Evolutionary conservation across 2,888 invertebrate species (phyloP), one percentile per base, ranked within the genome.

Genomic region (Iselma pallidipennis): DNA sequence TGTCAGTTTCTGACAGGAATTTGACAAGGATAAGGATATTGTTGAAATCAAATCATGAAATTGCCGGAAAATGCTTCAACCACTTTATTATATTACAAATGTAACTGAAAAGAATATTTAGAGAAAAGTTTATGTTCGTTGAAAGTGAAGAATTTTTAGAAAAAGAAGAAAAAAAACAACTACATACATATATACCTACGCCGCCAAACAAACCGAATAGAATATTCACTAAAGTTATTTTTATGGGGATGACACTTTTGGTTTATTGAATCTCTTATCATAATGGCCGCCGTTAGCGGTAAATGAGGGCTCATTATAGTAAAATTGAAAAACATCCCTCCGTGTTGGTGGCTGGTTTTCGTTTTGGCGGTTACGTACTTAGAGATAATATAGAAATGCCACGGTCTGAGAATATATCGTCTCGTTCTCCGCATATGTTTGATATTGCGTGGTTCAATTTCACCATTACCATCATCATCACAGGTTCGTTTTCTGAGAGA

Each of bases 261-360:
- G 71, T 74, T 77, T 78, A 77, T 77, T 76, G 76, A 76, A 76
- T 75, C 73, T 73, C 75, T 74, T 76, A 76, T 76, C 76, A 71
- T 77, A 78, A 78, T 75, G 74, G 74, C 72, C 64, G 68, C 71
- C 74, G 74, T 74, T 75, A 74, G 74, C 70, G 69, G 69, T 72
- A 78, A 76, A 78, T 73, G 77, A 75, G 76, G 56, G 64, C 74
- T 75, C 76, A 74, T 77, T 77, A 76, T 75, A 76, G 75, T 76
- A 77, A 76, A 75, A 77, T 76, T 74, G 74, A 72, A 76, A 77
- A 76, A 75, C 74, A 71, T 71, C 73, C 66, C 68, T 63, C 66
- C 72, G 67, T 70, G n/a, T 69, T 67, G 68, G 65, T 56, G 56
- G 45, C 16, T 37, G 45, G 45, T 62, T 55, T 60, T 57, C 26